A percentile compares a stretch with the other conserved stretches of the same genome.
phyloP scores from a whole-genome alignment of 2,888 invertebrate genomes.

The Cecidostiba fungosa region DNA sequence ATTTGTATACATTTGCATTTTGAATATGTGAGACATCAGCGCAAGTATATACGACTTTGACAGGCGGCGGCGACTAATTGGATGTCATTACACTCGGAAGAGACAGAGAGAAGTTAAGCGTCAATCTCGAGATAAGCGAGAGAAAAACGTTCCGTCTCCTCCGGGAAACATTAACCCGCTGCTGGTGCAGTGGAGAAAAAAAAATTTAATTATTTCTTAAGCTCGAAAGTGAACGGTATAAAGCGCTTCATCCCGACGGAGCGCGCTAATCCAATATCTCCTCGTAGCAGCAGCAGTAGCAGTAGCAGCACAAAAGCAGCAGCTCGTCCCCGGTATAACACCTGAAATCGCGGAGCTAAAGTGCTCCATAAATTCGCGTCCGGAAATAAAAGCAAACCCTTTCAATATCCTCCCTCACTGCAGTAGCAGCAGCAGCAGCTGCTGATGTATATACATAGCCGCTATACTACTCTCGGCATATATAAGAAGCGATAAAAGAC shows the following conservation, averaged over 20 bases:
- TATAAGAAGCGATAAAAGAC: constrained; percentile 1
- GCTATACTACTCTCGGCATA: background rate
- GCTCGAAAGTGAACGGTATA: background rate
- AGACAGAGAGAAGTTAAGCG: background rate
- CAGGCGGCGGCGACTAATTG: background rate
- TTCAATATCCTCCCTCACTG: constrained; percentile 7
- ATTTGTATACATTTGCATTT: background rate
- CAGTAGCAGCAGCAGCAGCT: background rate
- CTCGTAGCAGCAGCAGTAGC: background rate
- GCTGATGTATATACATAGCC: background rate
- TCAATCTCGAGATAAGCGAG: background rate
- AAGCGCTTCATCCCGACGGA: background rate
- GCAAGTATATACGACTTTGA: background rate
- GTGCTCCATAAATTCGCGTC: constrained; percentile 39
- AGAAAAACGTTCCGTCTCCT: background rate
- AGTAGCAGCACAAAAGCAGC: background rate
- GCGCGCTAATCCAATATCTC: constrained; percentile 21
- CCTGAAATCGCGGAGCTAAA: constrained; percentile 14
- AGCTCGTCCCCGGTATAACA: background rate
- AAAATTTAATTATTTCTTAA: constrained; percentile 4
- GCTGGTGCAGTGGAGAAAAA: background rate
- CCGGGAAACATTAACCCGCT: background rate
- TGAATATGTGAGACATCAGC: background rate
- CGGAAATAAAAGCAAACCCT: constrained; percentile 42
- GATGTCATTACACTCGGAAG: background rate